These are phyloP conservation scores for Scrobipalpa costella DNA, from an alignment of 2,888 invertebrate genomes.

Conservation along the genomic window DNA sequence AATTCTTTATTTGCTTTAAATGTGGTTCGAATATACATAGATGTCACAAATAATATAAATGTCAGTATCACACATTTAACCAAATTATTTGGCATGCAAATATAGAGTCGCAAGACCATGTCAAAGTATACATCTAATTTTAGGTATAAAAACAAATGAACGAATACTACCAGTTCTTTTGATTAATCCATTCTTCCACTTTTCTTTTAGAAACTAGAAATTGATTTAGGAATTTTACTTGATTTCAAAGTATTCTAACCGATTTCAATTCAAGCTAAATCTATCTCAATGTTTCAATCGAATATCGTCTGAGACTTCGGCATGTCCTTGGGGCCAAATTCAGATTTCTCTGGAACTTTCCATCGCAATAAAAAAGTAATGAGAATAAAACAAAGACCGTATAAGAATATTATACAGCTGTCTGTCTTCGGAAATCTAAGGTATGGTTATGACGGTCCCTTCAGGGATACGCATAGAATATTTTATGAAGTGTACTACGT, in stretches of 20 bases:
- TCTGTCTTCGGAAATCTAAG: constrained; percentile 23
- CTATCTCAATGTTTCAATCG: constrained; percentile 14
- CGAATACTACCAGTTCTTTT: no score
- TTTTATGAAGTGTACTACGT: constrained; percentile 26
- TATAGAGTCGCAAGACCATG: no score
- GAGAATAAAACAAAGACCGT: constrained; percentile 26
- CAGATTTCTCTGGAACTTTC: background rate
- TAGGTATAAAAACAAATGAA: no score
- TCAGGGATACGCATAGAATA: constrained; percentile 31
- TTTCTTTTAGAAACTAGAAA: no score
- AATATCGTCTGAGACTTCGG: constrained; percentile 7
- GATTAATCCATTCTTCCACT: no score
- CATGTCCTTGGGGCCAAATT: background rate
- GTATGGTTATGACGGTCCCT: constrained; percentile 25
- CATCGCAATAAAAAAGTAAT: constrained; percentile 9
- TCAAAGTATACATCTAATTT: no score
- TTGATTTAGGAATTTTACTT: constrained; percentile 8
- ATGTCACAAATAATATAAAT: no score
- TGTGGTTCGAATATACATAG: no score
- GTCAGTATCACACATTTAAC: no score
- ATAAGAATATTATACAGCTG: constrained; percentile 29
- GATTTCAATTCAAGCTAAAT: constrained; percentile 9
- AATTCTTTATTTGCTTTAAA: no score
- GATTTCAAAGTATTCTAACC: background rate
- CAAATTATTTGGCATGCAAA: no score